phyloP scores from a whole-genome alignment of 2,797 vertebrate species.

The Pipistrellus nathusii region DNA sequence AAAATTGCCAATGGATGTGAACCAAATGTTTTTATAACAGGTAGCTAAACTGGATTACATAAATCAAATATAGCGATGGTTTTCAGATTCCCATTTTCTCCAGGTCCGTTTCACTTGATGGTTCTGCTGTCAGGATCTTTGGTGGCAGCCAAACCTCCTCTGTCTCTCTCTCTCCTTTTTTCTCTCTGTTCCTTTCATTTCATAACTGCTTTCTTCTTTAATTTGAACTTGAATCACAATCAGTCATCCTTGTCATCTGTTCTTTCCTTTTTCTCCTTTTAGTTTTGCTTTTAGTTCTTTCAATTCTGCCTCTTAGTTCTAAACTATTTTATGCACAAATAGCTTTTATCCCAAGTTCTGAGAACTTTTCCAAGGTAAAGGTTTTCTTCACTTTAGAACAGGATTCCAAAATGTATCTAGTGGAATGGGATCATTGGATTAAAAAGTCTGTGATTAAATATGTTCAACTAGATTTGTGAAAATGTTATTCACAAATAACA shows the following conservation, averaged over 20 bases:
- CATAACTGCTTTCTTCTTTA: slow-evolving; percentile 48
- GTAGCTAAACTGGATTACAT: slow-evolving; percentile 48
- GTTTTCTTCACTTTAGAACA: slow-evolving; percentile 40
- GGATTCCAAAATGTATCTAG: slow-evolving; percentile 1
- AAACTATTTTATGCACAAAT: not conserved
- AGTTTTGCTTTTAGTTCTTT: not conserved
- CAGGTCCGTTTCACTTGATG: slow-evolving; percentile 28
- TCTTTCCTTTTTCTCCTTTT: slow-evolving; percentile 50
- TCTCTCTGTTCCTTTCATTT: not conserved
- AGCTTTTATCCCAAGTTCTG: slow-evolving; percentile 69
- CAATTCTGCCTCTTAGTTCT: slow-evolving; percentile 34
- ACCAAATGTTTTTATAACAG: slow-evolving; percentile 64
- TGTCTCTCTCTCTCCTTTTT: not conserved
- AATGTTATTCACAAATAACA: not conserved
- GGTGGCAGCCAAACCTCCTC: slow-evolving; percentile 8
- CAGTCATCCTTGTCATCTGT: not conserved
- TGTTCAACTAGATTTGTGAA: slow-evolving; percentile 20
- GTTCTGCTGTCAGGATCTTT: not conserved
- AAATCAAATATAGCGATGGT: slow-evolving; percentile 63
- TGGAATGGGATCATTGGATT: not conserved
- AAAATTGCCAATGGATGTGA: slow-evolving; percentile 4
- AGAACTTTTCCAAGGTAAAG: slow-evolving; percentile 61
- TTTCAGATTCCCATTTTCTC: slow-evolving; percentile 64
- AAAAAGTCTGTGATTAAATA: slow-evolving; percentile 46
- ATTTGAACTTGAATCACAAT: slow-evolving; percentile 51